phyloP scores from a whole-genome alignment of 2,888 invertebrate species.

The Drosophila atripex region DNA sequence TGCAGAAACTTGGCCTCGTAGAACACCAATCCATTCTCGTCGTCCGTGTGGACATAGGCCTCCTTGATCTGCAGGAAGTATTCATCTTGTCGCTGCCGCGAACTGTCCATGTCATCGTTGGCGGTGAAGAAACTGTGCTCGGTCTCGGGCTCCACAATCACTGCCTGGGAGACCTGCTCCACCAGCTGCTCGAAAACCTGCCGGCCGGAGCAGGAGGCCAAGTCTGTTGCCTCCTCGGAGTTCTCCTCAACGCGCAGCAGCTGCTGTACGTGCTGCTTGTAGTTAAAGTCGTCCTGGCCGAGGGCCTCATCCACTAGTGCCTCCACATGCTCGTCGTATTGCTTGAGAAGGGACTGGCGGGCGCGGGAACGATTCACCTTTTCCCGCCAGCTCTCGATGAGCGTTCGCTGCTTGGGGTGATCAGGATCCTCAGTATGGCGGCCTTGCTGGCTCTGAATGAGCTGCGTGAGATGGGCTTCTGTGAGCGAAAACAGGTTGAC shows the following conservation, averaged over 20 bases:
- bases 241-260: constrained; percentile 32
- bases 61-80: constrained; percentile 86
- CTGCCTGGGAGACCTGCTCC: constrained; percentile 71
- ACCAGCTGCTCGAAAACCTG: constrained; percentile 64
- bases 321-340: constrained; percentile 71
- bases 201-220: constrained; percentile 28
- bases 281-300: constrained; percentile 78
- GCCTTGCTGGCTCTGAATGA: constrained; percentile 54
- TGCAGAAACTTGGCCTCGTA: constrained; percentile 84
- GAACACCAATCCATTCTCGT: constrained; percentile 88
- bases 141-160: constrained; percentile 46
- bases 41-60: constrained; percentile 90
- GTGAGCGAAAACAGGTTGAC: constrained; percentile 80
- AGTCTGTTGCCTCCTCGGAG: constrained; percentile 13
- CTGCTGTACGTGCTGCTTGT: constrained; percentile 60
- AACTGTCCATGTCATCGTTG: constrained; percentile 19
- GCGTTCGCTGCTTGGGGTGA: constrained; percentile 69
- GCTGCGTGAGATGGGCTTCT: constrained; percentile 76
- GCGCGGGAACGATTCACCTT: constrained; percentile 80
- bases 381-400: constrained; percentile 82
- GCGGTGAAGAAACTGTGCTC: constrained; percentile 57
- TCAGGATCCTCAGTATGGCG: constrained; percentile 24
- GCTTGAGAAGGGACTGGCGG: constrained; percentile 73
- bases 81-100: constrained; percentile 61
- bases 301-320: constrained; percentile 76